Evolutionary conservation across 2,113 vertebrate genomes (phyloP), one percentile per base, ranked within the genome.

Genomic region (Puntigrus tetrazona): DNA sequence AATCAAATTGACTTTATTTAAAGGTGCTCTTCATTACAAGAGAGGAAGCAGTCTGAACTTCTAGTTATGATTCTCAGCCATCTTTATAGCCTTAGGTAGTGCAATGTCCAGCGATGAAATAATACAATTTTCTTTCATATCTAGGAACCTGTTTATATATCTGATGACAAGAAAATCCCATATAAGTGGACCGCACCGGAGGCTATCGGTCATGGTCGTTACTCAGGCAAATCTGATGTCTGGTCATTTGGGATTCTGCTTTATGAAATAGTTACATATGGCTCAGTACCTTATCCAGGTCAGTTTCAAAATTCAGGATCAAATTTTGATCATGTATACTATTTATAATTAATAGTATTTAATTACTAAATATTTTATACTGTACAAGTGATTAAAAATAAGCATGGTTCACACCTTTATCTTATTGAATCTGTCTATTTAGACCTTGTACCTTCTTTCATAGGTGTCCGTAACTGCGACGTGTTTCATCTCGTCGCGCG

Each of bases 131-230:
- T 16, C 14, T 34, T 75, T 8, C 14, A 14, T 52, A n/a, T 85
- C 16, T 86, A 97, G 96, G 94, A 97, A 61, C 92, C 93, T 0
- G 82, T 93, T 69, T 97, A 96, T 77, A 73, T 95, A 41, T 93
- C 92, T 2, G 81, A 90, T 0, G 89, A 94, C 7, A 94, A 91
- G 82, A 94, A 90, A 77, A 91, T 96, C 43, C 95, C 96, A 38
- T 94, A 91, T 85, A 95, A 92, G 83, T 94, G 94, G 94, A 93
- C 92, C 0, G 92, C 94, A 0, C 94, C 93, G 0, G 92, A 95
- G 63, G 94, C 94, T 0, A 88, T 94, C 18, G 85, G 89, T 43
- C 75, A 50, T 1, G 92, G 92, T 0, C 85, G 36, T 0, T 94
- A 92, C 80, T 94, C 94, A 5, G 84, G 50, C 73, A 94, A 94